Percentiles rank a stretch among this genome's conserved stretches.
Conservation (phyloP, 2,113 vertebrate genomes). For the Lampris incognitus region DNA sequence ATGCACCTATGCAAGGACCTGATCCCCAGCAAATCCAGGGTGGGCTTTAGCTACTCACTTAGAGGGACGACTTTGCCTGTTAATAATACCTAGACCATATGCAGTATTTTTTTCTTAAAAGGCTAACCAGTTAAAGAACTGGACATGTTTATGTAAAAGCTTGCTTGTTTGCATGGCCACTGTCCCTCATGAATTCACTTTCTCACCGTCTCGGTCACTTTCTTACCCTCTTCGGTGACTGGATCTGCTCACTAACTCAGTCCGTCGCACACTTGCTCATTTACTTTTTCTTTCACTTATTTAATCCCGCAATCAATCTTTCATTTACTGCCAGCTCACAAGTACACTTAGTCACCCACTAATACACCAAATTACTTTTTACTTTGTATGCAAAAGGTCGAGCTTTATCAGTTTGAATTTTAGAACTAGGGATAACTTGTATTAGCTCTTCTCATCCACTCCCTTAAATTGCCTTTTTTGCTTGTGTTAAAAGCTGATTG, state of each 20-base stretch:
- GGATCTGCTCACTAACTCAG: too few species aligned
- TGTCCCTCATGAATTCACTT: neutral
- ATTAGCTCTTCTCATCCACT: slow-evolving; percentile 57
- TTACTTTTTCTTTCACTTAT: too few species aligned
- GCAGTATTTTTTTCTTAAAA: neutral
- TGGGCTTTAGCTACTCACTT: slow-evolving; percentile 61
- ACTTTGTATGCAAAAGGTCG: slow-evolving; percentile 61
- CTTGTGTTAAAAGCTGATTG: slow-evolving; percentile 64
- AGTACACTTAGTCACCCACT: slow-evolving; percentile 48
- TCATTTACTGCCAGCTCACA: slow-evolving; percentile 44
- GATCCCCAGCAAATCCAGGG: slow-evolving; percentile 65
- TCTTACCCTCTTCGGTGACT: too few species aligned
- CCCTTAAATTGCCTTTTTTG: slow-evolving; percentile 66
- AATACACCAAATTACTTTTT: slow-evolving; percentile 41
- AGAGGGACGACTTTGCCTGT: slow-evolving; percentile 67
- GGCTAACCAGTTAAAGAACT: slow-evolving; percentile 48
- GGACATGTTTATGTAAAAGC: slow-evolving; percentile 50
- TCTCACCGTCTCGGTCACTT: too few species aligned
- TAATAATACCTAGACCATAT: slow-evolving; percentile 61
- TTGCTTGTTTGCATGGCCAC: slow-evolving; percentile 10
- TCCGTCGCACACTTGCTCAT: slow-evolving; percentile 6
- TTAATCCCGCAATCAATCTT: slow-evolving; percentile 39
- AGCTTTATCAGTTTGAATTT: slow-evolving; percentile 65
- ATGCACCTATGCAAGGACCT: slow-evolving; percentile 70
- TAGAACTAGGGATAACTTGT: slow-evolving; percentile 46